These are phyloP conservation scores for Spodoptera litura DNA, from an alignment of 1,140 invertebrate species.

Conservation along the genomic window DNA sequence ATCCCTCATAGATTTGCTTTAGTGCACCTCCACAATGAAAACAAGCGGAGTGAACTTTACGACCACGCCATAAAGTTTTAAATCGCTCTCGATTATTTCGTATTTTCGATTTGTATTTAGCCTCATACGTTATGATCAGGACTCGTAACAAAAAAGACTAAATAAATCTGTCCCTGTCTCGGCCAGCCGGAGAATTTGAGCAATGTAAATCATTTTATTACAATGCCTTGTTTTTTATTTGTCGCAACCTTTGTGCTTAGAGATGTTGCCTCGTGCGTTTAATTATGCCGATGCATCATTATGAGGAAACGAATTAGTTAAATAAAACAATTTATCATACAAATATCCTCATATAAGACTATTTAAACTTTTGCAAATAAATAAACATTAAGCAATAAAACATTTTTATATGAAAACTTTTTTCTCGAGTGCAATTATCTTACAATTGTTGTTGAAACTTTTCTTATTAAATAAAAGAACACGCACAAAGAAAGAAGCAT, in stretches of 20 bases:
- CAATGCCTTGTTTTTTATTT: slow-evolving; percentile 72
- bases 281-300: slow-evolving; percentile 45
- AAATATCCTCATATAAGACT: background rate
- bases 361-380: slow-evolving; percentile 22
- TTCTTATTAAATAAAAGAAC: no score
- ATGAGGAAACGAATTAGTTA: slow-evolving; percentile 34
- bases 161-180: slow-evolving; percentile 77
- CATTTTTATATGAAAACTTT: no score
- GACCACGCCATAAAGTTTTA: slow-evolving; percentile 61
- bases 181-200: slow-evolving; percentile 74
- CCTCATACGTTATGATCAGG: slow-evolving; percentile 79
- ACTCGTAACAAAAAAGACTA: slow-evolving; percentile 73
- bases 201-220: slow-evolving; percentile 83
- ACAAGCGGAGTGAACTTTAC: slow-evolving; percentile 70
- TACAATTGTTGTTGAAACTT: no score
- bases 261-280: slow-evolving; percentile 55
- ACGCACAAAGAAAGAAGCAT: no score
- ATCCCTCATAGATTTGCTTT: slow-evolving; percentile 64
- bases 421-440: no score
- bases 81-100: slow-evolving; percentile 61
- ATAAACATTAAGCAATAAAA: background rate
- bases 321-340: slow-evolving; percentile 19
- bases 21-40: slow-evolving; percentile 50
- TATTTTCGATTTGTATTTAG: slow-evolving; percentile 70
- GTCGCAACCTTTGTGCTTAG: slow-evolving; percentile 64